A percentile compares a stretch with the other conserved stretches of the same genome.
phyloP scores from a whole-genome alignment of 2,113 vertebrate species.

The Camelus bactrianus region DNA sequence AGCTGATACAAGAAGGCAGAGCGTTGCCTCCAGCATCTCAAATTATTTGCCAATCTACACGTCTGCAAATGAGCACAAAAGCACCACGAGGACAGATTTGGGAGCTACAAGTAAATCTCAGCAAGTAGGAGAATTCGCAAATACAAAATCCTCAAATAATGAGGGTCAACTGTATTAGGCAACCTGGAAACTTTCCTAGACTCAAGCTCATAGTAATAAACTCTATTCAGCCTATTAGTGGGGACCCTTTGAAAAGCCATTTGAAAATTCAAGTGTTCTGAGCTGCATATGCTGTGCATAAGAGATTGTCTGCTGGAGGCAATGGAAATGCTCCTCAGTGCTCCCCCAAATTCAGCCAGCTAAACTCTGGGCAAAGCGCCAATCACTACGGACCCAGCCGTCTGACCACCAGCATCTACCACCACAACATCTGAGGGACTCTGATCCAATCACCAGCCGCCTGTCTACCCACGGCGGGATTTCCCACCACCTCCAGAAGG shows the following conservation, averaged over 20 bases:
- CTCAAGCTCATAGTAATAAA: neutral
- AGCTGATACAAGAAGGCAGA: neutral
- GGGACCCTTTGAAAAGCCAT: neutral
- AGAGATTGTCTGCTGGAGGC: neutral
- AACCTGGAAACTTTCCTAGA: neutral
- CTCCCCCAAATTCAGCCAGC: neutral
- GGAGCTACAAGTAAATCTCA: neutral
- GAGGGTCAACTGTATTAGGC: neutral
- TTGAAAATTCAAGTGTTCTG: neutral
- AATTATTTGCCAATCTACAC: neutral
- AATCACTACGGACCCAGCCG: neutral
- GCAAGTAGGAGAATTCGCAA: neutral
- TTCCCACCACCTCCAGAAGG: constrained; percentile 26
- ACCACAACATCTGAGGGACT: neutral
- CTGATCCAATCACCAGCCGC: neutral
- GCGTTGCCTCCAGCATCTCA: neutral
- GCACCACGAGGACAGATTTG: neutral
- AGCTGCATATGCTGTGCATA: neutral
- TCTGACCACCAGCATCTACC: neutral
- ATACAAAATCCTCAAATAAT: neutral
- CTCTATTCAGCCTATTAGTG: neutral
- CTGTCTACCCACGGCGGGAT: neutral
- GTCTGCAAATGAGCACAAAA: neutral
- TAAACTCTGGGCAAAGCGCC: neutral
- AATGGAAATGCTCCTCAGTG: fast-evolving